Evolutionary conservation across 2,797 vertebrate species (phyloP), one percentile per base, ranked within the genome.

Genomic region (Eulemur albifrons): DNA sequence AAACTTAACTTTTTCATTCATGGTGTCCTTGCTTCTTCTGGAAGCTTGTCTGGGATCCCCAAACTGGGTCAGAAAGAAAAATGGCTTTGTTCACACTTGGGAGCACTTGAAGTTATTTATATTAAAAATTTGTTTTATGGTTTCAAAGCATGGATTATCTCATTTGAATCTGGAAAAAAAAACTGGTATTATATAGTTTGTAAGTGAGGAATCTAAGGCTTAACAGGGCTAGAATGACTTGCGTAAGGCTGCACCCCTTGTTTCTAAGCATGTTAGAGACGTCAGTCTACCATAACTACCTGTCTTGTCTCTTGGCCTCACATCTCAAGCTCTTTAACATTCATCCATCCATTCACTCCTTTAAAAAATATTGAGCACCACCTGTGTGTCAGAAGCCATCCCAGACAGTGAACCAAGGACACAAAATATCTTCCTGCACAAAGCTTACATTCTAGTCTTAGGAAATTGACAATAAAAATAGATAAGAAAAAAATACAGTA

Each of bases 51-150:
- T 40, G 50, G 23, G 43, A 27, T 90, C 57, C 25, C 32, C 82
- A 96, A 72, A 90, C 40, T 63, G 91, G 92, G 23, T 59, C 59
- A 81, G 80, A 85, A 95, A 90, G 77, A 80, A 87, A 90, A 96
- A 38, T 12, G n/a, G 8, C 35, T 76, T n/a, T 80, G 17, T 75
- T 87, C 52, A 92, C 12, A 57, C 2, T 10, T 91, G 15, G 63
- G 25, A 63, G 1, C 45, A 90, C 69, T 73, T 77, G 27, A 76
- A 90, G 21, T 50, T 17, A 67, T 45, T 67, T 76, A 54, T 35
- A 40, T 17, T 14, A 40, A 40, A 27, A 69, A 43, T 50, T 92
- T 69, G 7, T 6, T 72, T 86, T 67, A 43, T 40, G n/a, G 20
- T 77, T 84, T 90, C 40, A 82, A 83, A 92, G 27, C 20, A 40